These are phyloP conservation scores for Eulemur coronatus DNA, from an alignment of 2,797 vertebrate species.

Conservation along the genomic window DNA sequence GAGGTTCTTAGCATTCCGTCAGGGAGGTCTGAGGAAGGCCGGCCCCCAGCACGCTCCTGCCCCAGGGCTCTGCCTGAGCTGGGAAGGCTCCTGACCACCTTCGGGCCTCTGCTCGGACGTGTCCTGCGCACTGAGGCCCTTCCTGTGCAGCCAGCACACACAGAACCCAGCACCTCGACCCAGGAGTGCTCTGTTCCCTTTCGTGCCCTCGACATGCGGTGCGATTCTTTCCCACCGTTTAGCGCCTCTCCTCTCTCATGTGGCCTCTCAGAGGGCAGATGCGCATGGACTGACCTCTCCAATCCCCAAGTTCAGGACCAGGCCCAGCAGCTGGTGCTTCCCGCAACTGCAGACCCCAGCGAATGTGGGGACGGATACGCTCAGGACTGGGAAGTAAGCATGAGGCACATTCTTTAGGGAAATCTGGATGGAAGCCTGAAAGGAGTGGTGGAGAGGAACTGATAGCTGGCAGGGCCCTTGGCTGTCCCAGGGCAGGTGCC, in stretches of 20 bases:
- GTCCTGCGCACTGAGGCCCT: not conserved
- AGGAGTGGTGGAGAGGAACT: not conserved
- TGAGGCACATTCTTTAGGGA: not conserved
- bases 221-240: fast-evolving
- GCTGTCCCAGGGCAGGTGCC: not conserved
- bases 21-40: too few relatives aligned
- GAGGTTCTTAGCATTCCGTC: too few relatives aligned
- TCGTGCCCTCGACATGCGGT: fast-evolving
- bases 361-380: not conserved
- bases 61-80: fast-evolving
- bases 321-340: fast-evolving
- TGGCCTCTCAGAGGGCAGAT: fast-evolving
- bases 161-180: fast-evolving
- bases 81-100: not conserved
- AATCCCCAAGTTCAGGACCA: too few relatives aligned
- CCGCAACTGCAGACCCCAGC: not conserved
- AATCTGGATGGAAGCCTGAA: not conserved
- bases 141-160: not conserved
- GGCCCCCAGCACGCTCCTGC: fast-evolving
- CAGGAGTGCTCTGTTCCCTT: not conserved
- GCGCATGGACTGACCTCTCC: not conserved
- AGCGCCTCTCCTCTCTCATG: not conserved
- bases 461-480: too few relatives aligned
- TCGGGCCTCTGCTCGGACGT: not conserved
- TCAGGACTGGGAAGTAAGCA: not conserved